Evolutionary conservation across 1,140 invertebrate genomes (phyloP), one percentile per base, ranked within the genome.

Genomic region (Mya arenaria): DNA sequence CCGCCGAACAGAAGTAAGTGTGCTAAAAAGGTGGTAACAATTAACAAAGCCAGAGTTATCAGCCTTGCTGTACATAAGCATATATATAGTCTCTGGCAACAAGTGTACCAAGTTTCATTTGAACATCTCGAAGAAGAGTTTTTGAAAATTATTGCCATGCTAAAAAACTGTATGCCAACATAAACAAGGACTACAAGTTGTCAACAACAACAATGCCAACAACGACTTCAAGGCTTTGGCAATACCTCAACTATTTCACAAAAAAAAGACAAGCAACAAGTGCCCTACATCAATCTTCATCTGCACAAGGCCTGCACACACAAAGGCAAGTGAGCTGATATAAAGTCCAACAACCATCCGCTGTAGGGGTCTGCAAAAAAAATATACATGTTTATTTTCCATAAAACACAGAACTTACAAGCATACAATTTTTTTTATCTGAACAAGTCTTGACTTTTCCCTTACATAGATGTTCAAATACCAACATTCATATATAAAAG

Each of bases 261-360:
- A 34, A 10, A 75, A 58, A 37, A 37, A 71, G n/a, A n/a, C n/a
- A n/a, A n/a, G n/a, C n/a, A n/a, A n/a, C n/a, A n/a, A n/a, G n/a
- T n/a, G n/a, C n/a, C 75, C 72, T 83, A 92, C 92, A 79, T 98
- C 95, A 34, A 99, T 93, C 87, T 95, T 91, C 0, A 97, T 86
- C 93, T 99, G 97, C 2, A 99, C 94, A 39, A 97, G 87, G 28
- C 95, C 98, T 23, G 98, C 97, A 41, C 98, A 94, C n/a, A 97
- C 90, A 91, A 99, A 99, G 0, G 98, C 95, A 4, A 95, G 37
- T 6, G 95, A 95, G 13, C 97, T 97, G 3, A 99, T 91, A 19
- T 98, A 85, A 69, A 98, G 97, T 34, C 98, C 98, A 63, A 95
- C 93, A 0, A 94, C 94, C 83, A 99, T 95, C 90, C 96, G 95